Percentiles rank a stretch among this genome's conserved stretches.
Evolutionary conservation across 1,140 invertebrate species (phyloP).

Genomic region (Physella acuta): DNA sequence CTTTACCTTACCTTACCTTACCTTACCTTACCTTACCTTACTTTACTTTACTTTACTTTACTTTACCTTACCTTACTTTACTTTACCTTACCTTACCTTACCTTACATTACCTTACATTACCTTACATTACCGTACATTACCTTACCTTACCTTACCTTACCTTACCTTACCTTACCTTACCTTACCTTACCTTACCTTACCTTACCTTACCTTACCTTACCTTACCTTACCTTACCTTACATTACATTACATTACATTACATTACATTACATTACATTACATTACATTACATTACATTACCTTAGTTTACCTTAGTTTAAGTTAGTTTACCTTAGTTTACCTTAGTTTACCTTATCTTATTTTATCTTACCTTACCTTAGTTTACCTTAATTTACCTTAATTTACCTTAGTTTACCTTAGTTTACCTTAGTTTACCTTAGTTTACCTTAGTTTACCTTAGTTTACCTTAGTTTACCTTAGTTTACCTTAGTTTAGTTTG

Average conservation of each 20-base stretch:
- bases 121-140: no score
- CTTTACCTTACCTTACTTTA: no score
- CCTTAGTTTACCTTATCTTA: conserved; percentile 10
- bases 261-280: conserved; percentile 15
- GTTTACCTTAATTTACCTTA: no score
- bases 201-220: conserved; percentile 15
- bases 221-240: conserved; percentile 16
- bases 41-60: no score
- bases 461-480: conserved; percentile 6
- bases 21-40: no score
- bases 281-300: conserved; percentile 7
- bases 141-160: no score
- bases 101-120: no score
- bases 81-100: not conserved
- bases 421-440: not conserved
- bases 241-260: no score
- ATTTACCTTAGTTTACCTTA: not conserved
- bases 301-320: conserved; percentile 2
- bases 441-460: conserved; percentile 7
- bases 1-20: no score
- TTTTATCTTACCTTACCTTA: not conserved
- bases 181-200: conserved; percentile 14
- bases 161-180: conserved; percentile 21
- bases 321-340: conserved; percentile 11
- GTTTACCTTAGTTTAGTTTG: not conserved